Percentiles rank a stretch among this genome's conserved stretches.
Conservation (phyloP, 92 coral and sea anemone species). For the Paragorgia papillata region DNA sequence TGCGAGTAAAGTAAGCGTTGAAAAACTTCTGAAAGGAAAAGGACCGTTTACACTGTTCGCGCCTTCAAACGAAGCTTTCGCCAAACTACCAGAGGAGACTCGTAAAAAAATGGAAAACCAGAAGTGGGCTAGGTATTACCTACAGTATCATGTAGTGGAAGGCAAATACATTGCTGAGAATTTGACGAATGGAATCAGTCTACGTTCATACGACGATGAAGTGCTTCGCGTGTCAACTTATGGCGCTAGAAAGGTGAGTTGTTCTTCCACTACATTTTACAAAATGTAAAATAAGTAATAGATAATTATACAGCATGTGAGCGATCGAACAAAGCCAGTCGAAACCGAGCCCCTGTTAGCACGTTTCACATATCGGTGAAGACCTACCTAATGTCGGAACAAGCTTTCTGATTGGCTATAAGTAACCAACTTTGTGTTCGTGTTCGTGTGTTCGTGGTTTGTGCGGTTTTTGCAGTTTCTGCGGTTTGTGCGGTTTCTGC, state of each 20-base stretch:
- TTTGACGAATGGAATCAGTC: constrained; percentile 58
- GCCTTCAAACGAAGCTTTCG: constrained; percentile 71
- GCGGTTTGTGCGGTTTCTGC: no score
- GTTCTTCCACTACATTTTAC: no score
- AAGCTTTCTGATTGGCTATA: no score
- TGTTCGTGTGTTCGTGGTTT: no score
- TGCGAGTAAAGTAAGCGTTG: constrained; percentile 38
- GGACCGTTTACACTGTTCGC: constrained; percentile 70
- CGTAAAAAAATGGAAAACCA: constrained; percentile 48
- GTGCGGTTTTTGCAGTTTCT: no score
- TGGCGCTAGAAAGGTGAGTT: constrained; percentile 57
- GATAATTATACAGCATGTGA: no score
- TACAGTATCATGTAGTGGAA: constrained; percentile 63
- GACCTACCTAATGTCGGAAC: no score
- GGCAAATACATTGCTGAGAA: constrained; percentile 65
- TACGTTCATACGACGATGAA: constrained; percentile 57
- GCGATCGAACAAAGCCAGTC: no score
- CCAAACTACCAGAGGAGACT: constrained; percentile 55
- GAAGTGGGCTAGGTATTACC: constrained; percentile 53
- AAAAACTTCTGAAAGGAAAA: constrained; percentile 15
- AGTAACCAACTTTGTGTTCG: no score
- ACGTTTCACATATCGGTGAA: no score
- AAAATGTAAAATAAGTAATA: no score
- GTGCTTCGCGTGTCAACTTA: constrained; percentile 62
- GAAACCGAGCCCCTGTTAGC: no score